phyloP scores from a whole-genome alignment of 64 coral and sea anemone species.

The Exaiptasia diaphana region DNA sequence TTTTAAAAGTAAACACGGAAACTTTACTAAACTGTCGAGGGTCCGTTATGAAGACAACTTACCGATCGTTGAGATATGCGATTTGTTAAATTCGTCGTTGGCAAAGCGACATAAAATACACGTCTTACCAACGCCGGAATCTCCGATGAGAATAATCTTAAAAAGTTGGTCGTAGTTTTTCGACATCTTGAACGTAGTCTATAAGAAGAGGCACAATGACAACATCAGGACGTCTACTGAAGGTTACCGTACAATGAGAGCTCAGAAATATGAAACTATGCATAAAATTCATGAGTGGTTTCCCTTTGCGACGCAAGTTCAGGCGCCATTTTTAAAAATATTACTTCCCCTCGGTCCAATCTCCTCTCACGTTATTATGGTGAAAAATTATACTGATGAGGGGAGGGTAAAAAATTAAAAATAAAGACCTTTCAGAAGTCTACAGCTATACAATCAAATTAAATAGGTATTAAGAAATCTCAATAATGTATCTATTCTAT shows the following conservation, averaged over 20 bases:
- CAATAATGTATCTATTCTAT: too few relatives aligned
- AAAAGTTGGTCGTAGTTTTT: slow-evolving; percentile 97
- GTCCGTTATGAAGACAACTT: slow-evolving; percentile 15
- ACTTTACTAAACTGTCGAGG: background rate
- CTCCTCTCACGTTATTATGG: background rate
- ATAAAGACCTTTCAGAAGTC: background rate
- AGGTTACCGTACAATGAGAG: slow-evolving; percentile 6
- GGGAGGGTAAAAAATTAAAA: background rate
- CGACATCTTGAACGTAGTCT: slow-evolving; percentile 62
- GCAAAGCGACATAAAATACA: slow-evolving; percentile 97
- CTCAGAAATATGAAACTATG: slow-evolving; percentile 27
- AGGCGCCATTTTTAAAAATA: slow-evolving; percentile 66
- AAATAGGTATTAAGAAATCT: too few relatives aligned
- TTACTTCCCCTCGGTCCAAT: background rate
- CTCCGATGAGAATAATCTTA: slow-evolving; percentile 94
- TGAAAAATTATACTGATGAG: background rate
- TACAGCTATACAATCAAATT: too few relatives aligned
- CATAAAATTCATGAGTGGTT: slow-evolving; percentile 29
- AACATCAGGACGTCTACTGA: background rate
- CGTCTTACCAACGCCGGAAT: slow-evolving; percentile 91
- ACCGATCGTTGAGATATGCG: slow-evolving; percentile 99
- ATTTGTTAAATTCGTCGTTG: slow-evolving; percentile 97
- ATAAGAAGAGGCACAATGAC: background rate
- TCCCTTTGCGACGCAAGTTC: slow-evolving; percentile 12
- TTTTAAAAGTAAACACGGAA: background rate